Base-by-base conservation (phyloP, 1,140 invertebrate genomes). In the Rhagoletis pomonella region DNA sequence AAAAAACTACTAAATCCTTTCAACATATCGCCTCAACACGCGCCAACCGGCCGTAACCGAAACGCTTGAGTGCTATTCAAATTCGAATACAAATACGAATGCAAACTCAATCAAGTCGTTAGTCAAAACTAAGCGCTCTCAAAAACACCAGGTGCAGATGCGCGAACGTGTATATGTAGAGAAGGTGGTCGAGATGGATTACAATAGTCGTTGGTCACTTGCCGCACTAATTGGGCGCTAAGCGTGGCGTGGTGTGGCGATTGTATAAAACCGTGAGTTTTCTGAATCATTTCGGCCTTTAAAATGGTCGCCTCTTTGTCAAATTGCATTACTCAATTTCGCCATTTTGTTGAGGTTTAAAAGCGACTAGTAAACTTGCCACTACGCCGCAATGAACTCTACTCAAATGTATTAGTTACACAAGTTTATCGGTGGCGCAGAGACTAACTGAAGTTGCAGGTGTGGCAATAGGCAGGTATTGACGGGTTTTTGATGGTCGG, bases 61-160 rank as follows among this genome's bases (percentile, higher is more conserved):
- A 81, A 81, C 73, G 73, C 73, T 81, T 81, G 73, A 81, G 44
- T 17, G 73, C 73, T 81, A 81, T 81, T 81, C 73, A 81, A 81
- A 81, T 81, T 81, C 73, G 73, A 81, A 81, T 58, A 81, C 73
- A 81, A 81, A 81, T 81, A 81, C 19, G 29, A 81, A 81, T 19
- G 73, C 47, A 81, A 81, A 81, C 73, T 81, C 73, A 81, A 81
- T 81, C 73, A 81, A 81, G 73, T 81, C 47, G 73, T 81, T 81
- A 81, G 73, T 81, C 73, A 81, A 81, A 81, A 81, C 73, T 81
- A 81, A 81, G 47, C 73, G 47, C 47, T 42, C 5, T 3, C 44
- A n/a, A 17, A 81, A 7, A 29, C 73, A 81, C 3, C 5, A 62
- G 10, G 60, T 14, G 17, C 4, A 62, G 60, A 17, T 17, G 60